Evolutionary conservation across 1,140 invertebrate genomes (phyloP).

Genomic region (Drosophila rufa): DNA sequence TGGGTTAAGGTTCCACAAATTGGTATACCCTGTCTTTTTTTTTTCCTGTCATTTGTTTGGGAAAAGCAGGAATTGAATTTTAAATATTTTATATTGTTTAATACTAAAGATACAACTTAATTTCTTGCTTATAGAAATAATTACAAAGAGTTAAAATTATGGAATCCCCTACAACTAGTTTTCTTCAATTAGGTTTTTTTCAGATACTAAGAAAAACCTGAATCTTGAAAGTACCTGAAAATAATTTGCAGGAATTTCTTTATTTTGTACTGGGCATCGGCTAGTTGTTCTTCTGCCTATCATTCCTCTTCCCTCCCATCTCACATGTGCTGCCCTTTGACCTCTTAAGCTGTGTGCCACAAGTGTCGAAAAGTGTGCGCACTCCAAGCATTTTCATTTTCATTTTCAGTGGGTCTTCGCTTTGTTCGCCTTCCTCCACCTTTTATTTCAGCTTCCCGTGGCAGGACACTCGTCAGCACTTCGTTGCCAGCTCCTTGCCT

Average conservation of each 20-base stretch:
- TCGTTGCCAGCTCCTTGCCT: constrained; percentile 28
- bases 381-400: constrained; percentile 45
- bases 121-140: no score
- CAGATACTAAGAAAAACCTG: no score
- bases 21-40: constrained; percentile 1
- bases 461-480: constrained; percentile 56
- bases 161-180: no score
- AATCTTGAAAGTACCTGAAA: no score
- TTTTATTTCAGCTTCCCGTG: constrained; percentile 11
- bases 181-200: no score
- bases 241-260: no score
- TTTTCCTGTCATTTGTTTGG: not conserved
- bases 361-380: constrained; percentile 69
- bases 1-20: constrained; percentile 1
- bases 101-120: no score
- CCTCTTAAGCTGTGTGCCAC: constrained; percentile 37
- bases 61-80: not conserved
- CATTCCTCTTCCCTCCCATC: not conserved
- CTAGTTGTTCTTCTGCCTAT: not conserved
- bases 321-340: constrained; percentile 4
- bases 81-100: no score
- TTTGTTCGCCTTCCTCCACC: constrained; percentile 13
- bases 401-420: constrained; percentile 16
- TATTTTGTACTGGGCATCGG: not conserved
- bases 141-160: no score